Conservation (phyloP, 2,888 invertebrate genomes). For the Diachrysia chrysitis region DNA sequence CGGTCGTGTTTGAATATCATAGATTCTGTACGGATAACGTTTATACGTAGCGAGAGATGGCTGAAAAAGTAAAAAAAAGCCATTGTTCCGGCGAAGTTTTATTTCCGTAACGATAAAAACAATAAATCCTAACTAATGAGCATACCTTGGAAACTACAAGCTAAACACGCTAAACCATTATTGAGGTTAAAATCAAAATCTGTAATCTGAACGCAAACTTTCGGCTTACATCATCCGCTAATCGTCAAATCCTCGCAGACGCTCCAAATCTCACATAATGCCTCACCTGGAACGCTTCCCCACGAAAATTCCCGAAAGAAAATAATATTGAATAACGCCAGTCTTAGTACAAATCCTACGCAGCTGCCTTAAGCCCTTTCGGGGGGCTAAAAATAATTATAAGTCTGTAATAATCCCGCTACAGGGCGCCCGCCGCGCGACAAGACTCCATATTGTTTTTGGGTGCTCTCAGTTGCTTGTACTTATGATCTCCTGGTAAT, state of each 20-base stretch:
- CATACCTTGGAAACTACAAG: constrained; percentile 18
- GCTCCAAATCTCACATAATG: constrained; percentile 76
- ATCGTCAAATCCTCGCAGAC: constrained; percentile 64
- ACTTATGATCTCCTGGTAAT: constrained; percentile 63
- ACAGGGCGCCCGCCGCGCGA: constrained; percentile 64
- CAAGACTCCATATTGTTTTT: constrained; percentile 71
- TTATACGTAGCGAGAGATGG: constrained; percentile 47
- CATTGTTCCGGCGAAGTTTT: constrained; percentile 29
- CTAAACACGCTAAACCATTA: constrained; percentile 20
- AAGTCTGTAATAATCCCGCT: constrained; percentile 70
- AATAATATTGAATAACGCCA: constrained; percentile 87
- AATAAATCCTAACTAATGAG: constrained; percentile 4
- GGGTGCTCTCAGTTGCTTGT: constrained; percentile 61
- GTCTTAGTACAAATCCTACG: constrained; percentile 83
- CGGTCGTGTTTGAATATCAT: constrained; percentile 68
- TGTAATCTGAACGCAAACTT: constrained; percentile 42
- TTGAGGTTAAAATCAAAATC: constrained; percentile 40
- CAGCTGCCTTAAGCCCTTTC: constrained; percentile 82
- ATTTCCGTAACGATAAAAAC: constrained; percentile 16
- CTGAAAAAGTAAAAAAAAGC: constrained; percentile 29
- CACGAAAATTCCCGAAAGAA: constrained; percentile 69
- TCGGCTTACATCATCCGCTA: constrained; percentile 54
- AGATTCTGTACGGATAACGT: constrained; percentile 62
- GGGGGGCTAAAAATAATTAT: constrained; percentile 80
- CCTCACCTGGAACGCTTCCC: constrained; percentile 74